Conservation (phyloP, 2,797 vertebrate genomes). For the Pantherophis vulpinus region DNA sequence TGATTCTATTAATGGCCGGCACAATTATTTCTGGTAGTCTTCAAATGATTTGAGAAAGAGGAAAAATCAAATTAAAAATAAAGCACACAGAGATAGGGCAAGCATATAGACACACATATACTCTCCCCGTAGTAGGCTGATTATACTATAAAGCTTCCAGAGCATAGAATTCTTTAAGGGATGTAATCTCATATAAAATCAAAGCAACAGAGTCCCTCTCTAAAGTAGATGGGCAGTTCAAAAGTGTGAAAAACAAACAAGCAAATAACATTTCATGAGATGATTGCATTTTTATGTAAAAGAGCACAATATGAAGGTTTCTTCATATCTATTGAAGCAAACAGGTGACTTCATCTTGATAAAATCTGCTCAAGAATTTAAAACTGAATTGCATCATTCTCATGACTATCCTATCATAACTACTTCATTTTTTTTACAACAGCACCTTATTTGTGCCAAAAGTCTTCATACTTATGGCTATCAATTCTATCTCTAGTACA, state of each 20-base stretch:
- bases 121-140: conserved; percentile 42
- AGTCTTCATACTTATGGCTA: background rate
- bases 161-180: conserved; percentile 47
- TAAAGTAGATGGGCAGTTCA: background rate
- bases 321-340: conserved; percentile 3
- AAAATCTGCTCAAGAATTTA: background rate
- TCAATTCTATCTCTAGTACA: background rate
- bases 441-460: background rate
- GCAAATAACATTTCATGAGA: conserved; percentile 42
- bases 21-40: conserved; percentile 53
- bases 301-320: background rate
- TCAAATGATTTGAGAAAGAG: conserved; percentile 58
- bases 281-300: conserved; percentile 38
- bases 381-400: background rate
- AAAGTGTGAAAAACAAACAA: conserved; percentile 33
- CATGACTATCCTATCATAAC: background rate
- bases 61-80: conserved; percentile 61
- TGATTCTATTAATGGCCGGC: conserved; percentile 22
- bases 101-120: conserved; percentile 15
- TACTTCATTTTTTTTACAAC: background rate
- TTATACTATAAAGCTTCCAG: conserved; percentile 53
- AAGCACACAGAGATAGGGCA: conserved; percentile 29
- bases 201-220: background rate
- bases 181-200: conserved; percentile 51
- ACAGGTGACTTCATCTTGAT: background rate